Evolutionary conservation across 2,888 invertebrate species (phyloP), one percentile per base, ranked within the genome.

Genomic region (Bombyx huttoni): DNA sequence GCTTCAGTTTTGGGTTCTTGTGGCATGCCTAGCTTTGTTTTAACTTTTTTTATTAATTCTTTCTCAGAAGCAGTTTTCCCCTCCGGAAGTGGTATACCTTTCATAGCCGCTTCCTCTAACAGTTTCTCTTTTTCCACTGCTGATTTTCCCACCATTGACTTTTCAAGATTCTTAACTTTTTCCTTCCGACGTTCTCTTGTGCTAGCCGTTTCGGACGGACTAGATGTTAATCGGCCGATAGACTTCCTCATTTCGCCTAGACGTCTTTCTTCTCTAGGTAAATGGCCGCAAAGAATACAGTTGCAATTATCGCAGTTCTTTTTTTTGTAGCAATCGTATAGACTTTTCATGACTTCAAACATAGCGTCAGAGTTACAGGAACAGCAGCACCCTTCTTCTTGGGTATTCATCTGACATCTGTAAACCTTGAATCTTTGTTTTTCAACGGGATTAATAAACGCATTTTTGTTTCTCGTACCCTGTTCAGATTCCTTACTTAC

Each of bases 271-370:
- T 65, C 63, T 51, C 56, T 54, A 7, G 63, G 62, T 34, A 73
- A 59, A 60, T 77, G 78, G 13, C 76, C 76, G 55, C 82, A 82
- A 2, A 81, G 65, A 53, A 81, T 74, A 54, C 82, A 82, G 46
- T 77, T 69, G 58, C 81, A 81, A 55, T 76, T 57, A 55, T 80
- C 69, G 54, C 81, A 82, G 56, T 80, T 73, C 64, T 78, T 82
- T 58, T 73, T 81, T 58, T 81, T 81, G 49, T 82, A 82, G 55
- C 82, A 82, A 49, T 82, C 81, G 53, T 82, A 82, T 9, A 82
- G 69, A 52, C 79, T 70, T 61, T 82, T 82, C 82, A 82, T 81
- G n/a, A 81, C 82, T 60, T 81, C 80, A 56, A 81, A 82, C 77
- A 82, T 80, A 7, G 78, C 78, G 58, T 82, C 82, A n/a, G 82